Evolutionary conservation across 2,113 vertebrate genomes (phyloP), one percentile per base, ranked within the genome.

Genomic region (Etheostoma spectabile): DNA sequence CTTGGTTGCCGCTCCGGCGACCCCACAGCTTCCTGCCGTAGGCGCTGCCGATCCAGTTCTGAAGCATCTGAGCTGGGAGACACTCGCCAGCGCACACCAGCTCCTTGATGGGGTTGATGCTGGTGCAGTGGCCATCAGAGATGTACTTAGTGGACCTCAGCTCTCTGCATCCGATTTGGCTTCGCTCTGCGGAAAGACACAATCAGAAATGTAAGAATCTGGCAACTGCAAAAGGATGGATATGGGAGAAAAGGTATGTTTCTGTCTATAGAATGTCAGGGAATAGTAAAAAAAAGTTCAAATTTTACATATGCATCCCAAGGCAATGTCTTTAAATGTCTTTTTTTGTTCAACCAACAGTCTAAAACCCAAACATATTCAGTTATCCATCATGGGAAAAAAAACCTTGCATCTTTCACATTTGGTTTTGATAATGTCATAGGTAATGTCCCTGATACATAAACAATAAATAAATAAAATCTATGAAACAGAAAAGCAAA

Each of bases 141-240:
- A 99, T 99, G 88, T 99, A 99, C 78, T 98, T 99, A 24, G 97
- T 98, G 76, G 98, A 99, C 59, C 98, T 94, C 84, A 99, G 94
- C 65, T 99, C 98, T 72, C 97, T 94, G 90, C 98, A 99, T 6
- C 97, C 97, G 15, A 99, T 96, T 85, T 97, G 97, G 84, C 95
- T 94, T 0, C 93, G 95, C 82, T 96, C 98, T 99, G 92, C 24
- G 30, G 71, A 63, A 21, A 57, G 14, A 79, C 14, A 74, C 18
- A 67, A 49, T 5, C 7, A 61, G 7, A 15, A 45, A 3, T 5
- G 12, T 45, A 8, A 68, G 49, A 67, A 65, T 30, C 8, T 12
- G 49, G 13, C 35, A 5, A 51, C 6, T 52, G 49, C 27, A 52
- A 3, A 19, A 42, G 52, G n/a, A 55, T 12, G 48, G 27, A 68